Evolutionary conservation across 1,140 invertebrate species (phyloP), one percentile per base, ranked within the genome.

Genomic region (Melipona quadrifasciata): DNA sequence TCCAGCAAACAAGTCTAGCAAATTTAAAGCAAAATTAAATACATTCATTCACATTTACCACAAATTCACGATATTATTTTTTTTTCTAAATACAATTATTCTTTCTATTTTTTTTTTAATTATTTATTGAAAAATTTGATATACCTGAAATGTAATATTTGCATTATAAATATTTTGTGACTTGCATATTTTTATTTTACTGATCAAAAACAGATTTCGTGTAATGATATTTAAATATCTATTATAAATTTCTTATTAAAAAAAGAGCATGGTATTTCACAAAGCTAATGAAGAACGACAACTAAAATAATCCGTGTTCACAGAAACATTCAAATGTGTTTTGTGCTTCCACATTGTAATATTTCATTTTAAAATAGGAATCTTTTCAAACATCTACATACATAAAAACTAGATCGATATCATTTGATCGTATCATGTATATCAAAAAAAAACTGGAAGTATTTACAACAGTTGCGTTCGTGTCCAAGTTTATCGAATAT

Each of bases 21-120:
- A 72, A 39, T 47, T 72, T 47, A 17, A 10, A 24, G n/a, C 51
- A n/a, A 72, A 39, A 72, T 71, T 71, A 71, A 70, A 24, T 74
- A 57, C 53, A 73, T 73, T 73, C 27, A 55, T 73, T 53, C 71
- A 39, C 34, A 16, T 70, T 70, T 31, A 57, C 47, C 51, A 21
- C 21, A 21, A 55, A 31, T 53, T 74, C 57, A 51, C 39, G 39
- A 72, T 47, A 72, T 47, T 72, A 61, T 24, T 39, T 47, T 11
- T 39, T 39, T 5, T 39, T 47, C 0, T 11, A 61, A n/a, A 61
- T n/a, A 61, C 5, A n/a, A 11, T 47, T 10, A n/a, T n/a, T 70
- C 0, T 24, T 4, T 1, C 21, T 14, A 12, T 24, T 1, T 27
- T 27, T 61, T 24, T 27, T 55, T 53, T 19, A n/a, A 73, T 73